Base-by-base conservation (phyloP, 2,888 invertebrate species). In the Nomada flava region DNA sequence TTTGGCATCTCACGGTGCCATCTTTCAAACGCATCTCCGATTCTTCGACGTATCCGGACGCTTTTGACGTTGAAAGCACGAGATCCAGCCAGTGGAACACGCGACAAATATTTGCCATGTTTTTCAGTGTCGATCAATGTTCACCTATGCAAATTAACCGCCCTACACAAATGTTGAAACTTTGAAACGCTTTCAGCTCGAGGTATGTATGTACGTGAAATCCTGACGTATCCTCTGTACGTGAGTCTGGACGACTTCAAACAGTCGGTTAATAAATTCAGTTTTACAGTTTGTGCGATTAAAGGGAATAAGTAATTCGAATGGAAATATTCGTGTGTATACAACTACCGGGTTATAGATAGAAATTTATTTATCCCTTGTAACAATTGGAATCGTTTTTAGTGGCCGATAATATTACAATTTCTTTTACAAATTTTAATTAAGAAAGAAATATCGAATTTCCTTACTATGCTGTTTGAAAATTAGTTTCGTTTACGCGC, bases 61-160 rank as follows among this genome's bases (percentile, higher is more conserved):
- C 71, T 76, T 64, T 20, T 26, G 47, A 70, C 26, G 62, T 55
- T n/a, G 42, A 5, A 29, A 57, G 23, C 15, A 20, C 55, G 23
- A 67, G 60, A 47, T 74, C 36, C 50, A 13, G 15, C 29, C 36
- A 36, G 36, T 5, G 53, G 63, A 71, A 42, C 18, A 23, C 15
- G 23, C 10, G 11, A 20, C 62, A 76, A 68, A 78, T 76, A 76
- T 76, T 79, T 69, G 64, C 29, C 11, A 11, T 11, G 52, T 36
- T 47, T 68, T 78, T 68, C 23, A 20, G 4, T 26, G 70, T 50
- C 59, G 70, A 72, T 63, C 63, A 26, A 11, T 71, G 52, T 71
- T 71, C 62, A 55, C 23, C n/a, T 64, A 55, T 72, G 71, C 53
- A 72, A 63, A 72, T 72, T 72, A 72, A 50, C 42, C 18, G 36